Base-by-base conservation (phyloP, 2,113 vertebrate species). In the Proteles cristata region DNA sequence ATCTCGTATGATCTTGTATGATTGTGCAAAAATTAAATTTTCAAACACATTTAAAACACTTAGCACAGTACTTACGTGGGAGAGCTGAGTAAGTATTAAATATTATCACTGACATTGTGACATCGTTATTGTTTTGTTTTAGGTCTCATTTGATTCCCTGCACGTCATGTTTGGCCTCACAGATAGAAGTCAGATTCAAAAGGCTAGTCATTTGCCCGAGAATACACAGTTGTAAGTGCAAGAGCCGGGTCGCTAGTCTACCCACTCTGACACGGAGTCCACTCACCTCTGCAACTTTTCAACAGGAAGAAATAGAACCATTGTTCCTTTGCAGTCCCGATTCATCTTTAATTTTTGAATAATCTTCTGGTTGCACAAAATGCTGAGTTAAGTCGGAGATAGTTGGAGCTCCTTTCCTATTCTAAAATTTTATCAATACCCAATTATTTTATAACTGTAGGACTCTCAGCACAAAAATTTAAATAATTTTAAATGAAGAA, bases 321-420 rank as follows among this genome's bases (percentile, higher is more conserved):
- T 48, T 74, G 21, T 93, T 90, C 50, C 31, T 58, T 74, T 91
- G 39, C n/a, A 94, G 1, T 6, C 15, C 35, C 58, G 73, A 45
- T 81, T 95, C 88, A 55, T 45, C 48, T 76, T 79, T 86, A 69
- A 86, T 76, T 88, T 91, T 55, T 80, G 35, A 84, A 68, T 23
- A 73, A 66, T 39, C 8, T 66, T 53, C 74, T 88, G 68, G 43
- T 95, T 95, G 76, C 2, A 21, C 15, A 89, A 89, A 17, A 76
- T 53, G 63, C n/a, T 81, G 25, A 92, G 25, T 89, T 89, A 96
- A 89, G 2, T 63, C 77, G 31, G 16, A 68, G 5, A 90, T 39
- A 45, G 19, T 90, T 58, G 71, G 31, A 86, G 15, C 21, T 4
- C 14, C 3, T 94, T 92, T 95, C 26, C 55, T 90, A 69, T 39